Evolutionary conservation across 1,140 invertebrate species (phyloP), one percentile per base, ranked within the genome.

Genomic region (Caenorhabditis elegans): DNA sequence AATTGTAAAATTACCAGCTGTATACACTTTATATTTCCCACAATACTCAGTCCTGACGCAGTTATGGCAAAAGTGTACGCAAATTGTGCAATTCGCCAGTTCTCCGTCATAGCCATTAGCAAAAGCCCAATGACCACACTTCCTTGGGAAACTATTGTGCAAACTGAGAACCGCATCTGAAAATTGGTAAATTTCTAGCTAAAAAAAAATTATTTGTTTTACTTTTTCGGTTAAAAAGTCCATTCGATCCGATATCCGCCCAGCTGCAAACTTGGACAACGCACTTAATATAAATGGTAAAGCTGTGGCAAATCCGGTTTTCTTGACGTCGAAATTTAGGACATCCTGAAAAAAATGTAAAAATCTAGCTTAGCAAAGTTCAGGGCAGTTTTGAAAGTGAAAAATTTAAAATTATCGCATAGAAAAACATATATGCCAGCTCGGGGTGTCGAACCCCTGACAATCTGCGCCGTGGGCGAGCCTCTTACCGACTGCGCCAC

Each of bases 21-120:
- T 22, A 70, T 70, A n/a, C 60, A 70, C 22, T 70, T 70, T 2
- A 70, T 28, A n/a, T 70, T 70, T 0, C 60, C 60, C n/a, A 70
- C 60, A 43, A 70, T 70, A 13, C 22, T 70, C 34, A 70, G n/a
- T 10, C 60, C 60, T 8, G 60, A 70, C 1, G 34, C n/a, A 3
- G 60, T 70, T 22, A 70, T 70, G 2, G 60, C 60, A 39, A 70
- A 70, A 1, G 60, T 70, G 60, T 70, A 70, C 2, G 60, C 60
- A 1, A 70, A 22, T 15, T 70, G 60, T 39, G 34, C 60, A 70
- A 70, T 10, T 22, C 34, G n/a, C 11, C 60, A 6, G 28, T 39
- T 70, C 2, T 15, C 8, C 2, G n/a, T 70, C 17, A 70, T 70
- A 10, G 60, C 31, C 60, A 70, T 70, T 2, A 39, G 4, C 0